A percentile compares a stretch with the other conserved stretches of the same genome.
phyloP scores from a whole-genome alignment of 2,113 vertebrate species.

The Bubalus kerabau region DNA sequence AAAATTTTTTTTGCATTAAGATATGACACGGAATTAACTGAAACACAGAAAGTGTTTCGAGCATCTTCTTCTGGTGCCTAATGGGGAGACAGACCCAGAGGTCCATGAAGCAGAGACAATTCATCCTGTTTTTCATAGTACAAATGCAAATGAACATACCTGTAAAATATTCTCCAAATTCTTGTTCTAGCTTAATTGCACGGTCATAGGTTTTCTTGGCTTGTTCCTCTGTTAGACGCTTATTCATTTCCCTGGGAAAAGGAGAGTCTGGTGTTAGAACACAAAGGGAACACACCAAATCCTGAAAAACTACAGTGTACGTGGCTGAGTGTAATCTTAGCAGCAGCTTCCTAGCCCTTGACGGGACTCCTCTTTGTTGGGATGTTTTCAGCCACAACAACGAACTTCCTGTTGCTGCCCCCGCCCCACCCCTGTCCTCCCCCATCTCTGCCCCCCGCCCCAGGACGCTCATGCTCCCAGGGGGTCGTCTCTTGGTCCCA shows the following conservation, averaged over 20 bases:
- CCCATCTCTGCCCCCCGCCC: rapidly evolving
- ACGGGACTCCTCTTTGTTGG: not conserved
- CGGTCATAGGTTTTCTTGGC: constrained; percentile 95
- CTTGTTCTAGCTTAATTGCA: constrained; percentile 96
- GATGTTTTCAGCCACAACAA: not conserved
- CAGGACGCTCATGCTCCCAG: not conserved
- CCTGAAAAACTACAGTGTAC: not conserved
- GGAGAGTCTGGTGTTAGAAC: not conserved
- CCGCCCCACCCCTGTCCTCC: rapidly evolving
- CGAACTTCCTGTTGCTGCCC: not conserved
- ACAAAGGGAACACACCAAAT: not conserved
- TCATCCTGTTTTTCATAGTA: not conserved
- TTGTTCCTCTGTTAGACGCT: constrained; percentile 96
- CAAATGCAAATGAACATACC: constrained; percentile 77
- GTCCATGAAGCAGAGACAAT: not conserved
- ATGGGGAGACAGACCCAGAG: too few species aligned
- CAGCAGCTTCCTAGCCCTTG: not conserved
- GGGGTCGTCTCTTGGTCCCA: not conserved
- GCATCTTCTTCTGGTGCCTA: not conserved
- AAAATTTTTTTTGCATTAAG: not conserved
- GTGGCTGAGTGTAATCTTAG: not conserved
- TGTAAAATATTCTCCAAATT: constrained; percentile 99
- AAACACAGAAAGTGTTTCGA: not conserved
- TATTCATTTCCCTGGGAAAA: constrained; percentile 94
- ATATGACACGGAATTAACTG: not conserved